These are phyloP conservation scores for Drosophila tani DNA, from an alignment of 1,140 invertebrate species.

Conservation along the genomic window DNA sequence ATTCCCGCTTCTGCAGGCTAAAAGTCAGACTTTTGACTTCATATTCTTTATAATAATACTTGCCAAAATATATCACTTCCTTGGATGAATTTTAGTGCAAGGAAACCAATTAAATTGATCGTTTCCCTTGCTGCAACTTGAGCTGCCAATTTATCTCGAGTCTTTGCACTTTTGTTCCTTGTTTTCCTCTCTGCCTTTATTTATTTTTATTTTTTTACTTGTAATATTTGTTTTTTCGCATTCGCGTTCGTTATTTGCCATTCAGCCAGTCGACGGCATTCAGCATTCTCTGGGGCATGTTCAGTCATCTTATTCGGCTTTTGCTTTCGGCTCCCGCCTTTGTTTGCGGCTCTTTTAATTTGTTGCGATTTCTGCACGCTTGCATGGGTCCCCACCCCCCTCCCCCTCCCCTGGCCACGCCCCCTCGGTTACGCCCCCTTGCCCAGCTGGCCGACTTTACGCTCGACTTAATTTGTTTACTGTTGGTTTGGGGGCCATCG, in stretches of 20 bases:
- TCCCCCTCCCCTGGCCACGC: not conserved
- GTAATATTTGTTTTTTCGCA: constrained; percentile 2
- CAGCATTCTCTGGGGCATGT: constrained; percentile 20
- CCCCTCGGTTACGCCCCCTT: constrained; percentile 11
- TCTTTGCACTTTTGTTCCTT: constrained; percentile 6
- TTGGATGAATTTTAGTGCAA: not conserved
- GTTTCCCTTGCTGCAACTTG: constrained; percentile 8
- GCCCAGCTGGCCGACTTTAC: constrained; percentile 68
- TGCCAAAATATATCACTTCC: not conserved
- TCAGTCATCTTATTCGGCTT: constrained; percentile 54
- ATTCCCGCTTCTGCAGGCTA: not conserved
- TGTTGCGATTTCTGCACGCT: constrained; percentile 78
- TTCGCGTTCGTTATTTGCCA: constrained; percentile 22
- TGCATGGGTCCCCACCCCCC: constrained; percentile 39
- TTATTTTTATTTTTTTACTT: constrained; percentile 9
- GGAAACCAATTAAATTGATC: constrained; percentile 30
- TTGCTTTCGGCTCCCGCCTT: constrained; percentile 44
- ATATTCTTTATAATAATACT: not conserved
- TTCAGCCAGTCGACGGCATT: constrained; percentile 5
- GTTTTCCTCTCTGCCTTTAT: not conserved
- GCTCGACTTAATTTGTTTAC: constrained; percentile 83
- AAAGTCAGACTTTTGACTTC: not conserved
- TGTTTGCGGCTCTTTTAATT: constrained; percentile 72
- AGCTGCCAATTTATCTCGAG: constrained; percentile 26
- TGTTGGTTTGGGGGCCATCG: constrained; percentile 78